Base-by-base conservation (phyloP, 2,797 vertebrate species). In the Oreochromis grahami region DNA sequence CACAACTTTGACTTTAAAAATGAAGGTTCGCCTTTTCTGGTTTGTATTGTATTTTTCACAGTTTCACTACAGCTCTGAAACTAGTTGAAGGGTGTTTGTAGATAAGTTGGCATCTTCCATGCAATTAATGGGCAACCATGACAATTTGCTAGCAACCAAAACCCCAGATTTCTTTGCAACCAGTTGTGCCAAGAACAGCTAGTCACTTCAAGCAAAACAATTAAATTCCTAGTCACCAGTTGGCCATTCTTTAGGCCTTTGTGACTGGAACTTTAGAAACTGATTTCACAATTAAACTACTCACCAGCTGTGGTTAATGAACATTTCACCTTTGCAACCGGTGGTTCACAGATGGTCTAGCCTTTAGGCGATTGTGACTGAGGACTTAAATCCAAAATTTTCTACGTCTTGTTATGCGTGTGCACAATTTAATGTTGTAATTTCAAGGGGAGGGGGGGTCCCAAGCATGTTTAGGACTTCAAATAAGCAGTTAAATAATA, bases 381-480 rank as follows among this genome's bases (percentile, higher is more conserved):
- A n/a, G 56, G 56, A 17, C 56, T 60, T 60, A 60, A 60, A 36
- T 34, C 10, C 17, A 34, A 34, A 19, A 5, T 3, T 55, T 5
- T 55, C 21, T 55, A 8, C 12, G 1, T 26, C 52, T 55, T 26
- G 52, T 55, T 55, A 55, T 55, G 12, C 7, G 0, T 55, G 52
- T 14, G 52, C 10, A 26, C 52, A 55, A 55, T 14, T 26, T 55
- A 56, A 29, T 29, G 55, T 8, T 56, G 14, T 29, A 17, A 56
- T 56, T 56, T 56, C 26, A 26, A 15, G 15, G 0, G 13, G 24
- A 3, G 55, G 13, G 55, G n/a, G 13, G 53, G 13, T 0, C 34
- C 32, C n/a, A 15, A 68, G 36, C 36, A 43, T 68, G n/a, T 68
- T 68, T 68, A 41, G 36, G 21, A 14, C n/a, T 41, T 68, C 63